These are phyloP conservation scores for Pelodytes ibericus DNA, from an alignment of 2,797 vertebrate species.

Conservation along the genomic window DNA sequence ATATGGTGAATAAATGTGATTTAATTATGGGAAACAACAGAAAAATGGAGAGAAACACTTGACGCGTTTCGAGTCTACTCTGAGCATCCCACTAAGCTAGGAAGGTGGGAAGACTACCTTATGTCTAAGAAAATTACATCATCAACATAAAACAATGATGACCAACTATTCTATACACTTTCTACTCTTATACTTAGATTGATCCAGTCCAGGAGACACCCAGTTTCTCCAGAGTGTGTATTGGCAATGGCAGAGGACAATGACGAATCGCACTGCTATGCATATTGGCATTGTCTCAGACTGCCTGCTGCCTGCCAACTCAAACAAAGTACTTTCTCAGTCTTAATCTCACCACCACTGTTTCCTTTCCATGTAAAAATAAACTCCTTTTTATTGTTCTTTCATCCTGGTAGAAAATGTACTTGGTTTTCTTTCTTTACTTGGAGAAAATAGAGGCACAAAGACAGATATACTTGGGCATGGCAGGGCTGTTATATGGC, in stretches of 20 bases:
- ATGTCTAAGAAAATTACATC: no score
- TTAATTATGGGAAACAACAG: no score
- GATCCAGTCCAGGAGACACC: no score
- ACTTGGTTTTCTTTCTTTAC: not conserved
- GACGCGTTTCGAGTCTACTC: no score
- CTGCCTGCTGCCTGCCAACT: constrained; percentile 21
- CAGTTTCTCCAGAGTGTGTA: not conserved
- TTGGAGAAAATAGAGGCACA: not conserved
- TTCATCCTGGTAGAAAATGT: constrained; percentile 27
- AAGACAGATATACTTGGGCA: not conserved
- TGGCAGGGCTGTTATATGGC: no score
- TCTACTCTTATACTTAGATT: no score
- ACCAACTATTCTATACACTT: no score
- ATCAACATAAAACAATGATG: no score
- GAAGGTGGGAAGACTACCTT: no score
- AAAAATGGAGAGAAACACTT: no score
- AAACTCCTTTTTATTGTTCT: constrained; percentile 18
- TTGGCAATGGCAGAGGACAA: not conserved
- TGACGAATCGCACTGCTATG: not conserved
- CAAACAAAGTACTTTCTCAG: constrained; percentile 30
- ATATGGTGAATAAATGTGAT: no score
- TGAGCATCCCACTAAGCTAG: no score
- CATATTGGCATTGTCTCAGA: constrained; percentile 20
- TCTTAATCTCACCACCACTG: constrained; percentile 7
- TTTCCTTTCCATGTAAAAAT: constrained; percentile 30